phyloP scores from a whole-genome alignment of 2,113 vertebrate genomes.

The Lagopus leucura region DNA sequence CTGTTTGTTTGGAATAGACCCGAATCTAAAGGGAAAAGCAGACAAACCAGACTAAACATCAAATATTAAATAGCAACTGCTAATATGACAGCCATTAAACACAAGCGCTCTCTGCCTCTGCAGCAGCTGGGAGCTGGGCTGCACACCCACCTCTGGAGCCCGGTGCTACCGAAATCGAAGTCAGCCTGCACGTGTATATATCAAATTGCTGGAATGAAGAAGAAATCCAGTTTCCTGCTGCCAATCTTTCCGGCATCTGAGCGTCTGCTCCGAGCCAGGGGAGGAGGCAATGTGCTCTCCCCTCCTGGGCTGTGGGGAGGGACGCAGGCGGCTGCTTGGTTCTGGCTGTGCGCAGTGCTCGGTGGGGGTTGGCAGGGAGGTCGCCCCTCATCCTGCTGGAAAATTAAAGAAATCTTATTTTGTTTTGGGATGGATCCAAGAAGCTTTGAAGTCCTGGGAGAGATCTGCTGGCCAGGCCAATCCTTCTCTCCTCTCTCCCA shows the following conservation, averaged over 20 bases:
- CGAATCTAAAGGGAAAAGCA: slow-evolving; percentile 36
- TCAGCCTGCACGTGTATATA: neutral
- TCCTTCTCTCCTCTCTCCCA: neutral
- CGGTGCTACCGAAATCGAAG: neutral
- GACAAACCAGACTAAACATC: slow-evolving; percentile 66
- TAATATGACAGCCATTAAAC: slow-evolving; percentile 55
- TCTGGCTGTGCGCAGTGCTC: neutral
- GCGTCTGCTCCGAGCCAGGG: neutral
- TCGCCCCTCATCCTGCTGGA: neutral
- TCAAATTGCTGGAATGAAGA: neutral
- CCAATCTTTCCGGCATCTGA: slow-evolving; percentile 6
- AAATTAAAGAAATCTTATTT: slow-evolving; percentile 47
- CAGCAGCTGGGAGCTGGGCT: slow-evolving; percentile 40
- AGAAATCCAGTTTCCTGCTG: slow-evolving; percentile 35
- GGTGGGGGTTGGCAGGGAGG: neutral
- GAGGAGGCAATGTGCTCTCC: fast-evolving
- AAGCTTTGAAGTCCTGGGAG: slow-evolving; percentile 36
- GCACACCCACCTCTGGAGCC: neutral
- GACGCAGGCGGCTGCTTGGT: neutral
- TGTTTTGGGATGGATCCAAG: slow-evolving; percentile 42
- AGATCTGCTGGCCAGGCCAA: slow-evolving; percentile 46
- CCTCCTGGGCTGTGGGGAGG: neutral
- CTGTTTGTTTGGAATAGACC: slow-evolving; percentile 41
- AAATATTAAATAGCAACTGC: slow-evolving; percentile 59
- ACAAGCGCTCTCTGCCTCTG: neutral